phyloP scores from a whole-genome alignment of 2,113 vertebrate species.

The Ptychochromis oligacanthus region DNA sequence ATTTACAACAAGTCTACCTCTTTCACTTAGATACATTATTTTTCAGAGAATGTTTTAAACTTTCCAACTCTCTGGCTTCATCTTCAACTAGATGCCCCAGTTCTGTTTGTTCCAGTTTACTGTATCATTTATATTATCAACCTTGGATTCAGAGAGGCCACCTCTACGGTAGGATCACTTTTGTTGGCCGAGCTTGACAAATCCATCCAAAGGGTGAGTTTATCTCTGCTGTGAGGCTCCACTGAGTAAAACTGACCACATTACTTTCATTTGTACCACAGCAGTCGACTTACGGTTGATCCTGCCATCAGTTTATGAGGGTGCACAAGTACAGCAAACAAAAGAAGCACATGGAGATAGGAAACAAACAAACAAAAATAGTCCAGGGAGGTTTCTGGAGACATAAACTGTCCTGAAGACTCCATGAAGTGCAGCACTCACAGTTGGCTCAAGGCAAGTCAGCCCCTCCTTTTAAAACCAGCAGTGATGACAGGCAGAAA shows the following conservation, averaged over 20 bases:
- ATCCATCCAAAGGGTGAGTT: background rate
- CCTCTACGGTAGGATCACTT: background rate
- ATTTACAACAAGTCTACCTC: constrained; percentile 56
- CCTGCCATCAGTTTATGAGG: background rate
- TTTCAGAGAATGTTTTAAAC: background rate
- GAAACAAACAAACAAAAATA: background rate
- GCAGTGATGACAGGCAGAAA: constrained; percentile 3
- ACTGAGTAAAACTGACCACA: background rate
- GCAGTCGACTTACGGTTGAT: background rate
- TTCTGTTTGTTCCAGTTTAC: background rate
- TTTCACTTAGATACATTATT: background rate
- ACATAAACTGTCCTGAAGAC: constrained; percentile 24
- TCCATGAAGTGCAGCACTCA: constrained; percentile 41
- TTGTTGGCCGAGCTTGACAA: background rate
- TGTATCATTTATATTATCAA: background rate
- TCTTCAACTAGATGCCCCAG: background rate
- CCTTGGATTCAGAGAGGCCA: background rate
- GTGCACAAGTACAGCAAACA: constrained; percentile 9
- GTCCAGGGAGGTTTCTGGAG: constrained; percentile 5
- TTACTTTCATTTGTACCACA: background rate
- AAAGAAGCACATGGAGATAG: background rate
- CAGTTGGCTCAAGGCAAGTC: constrained; percentile 11
- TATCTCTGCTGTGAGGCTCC: background rate
- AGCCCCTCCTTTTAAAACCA: constrained; percentile 3
- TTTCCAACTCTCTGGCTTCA: background rate